phyloP scores from a whole-genome alignment of 35 echinoderm and acorn worm species.

The Lytechinus pictus region DNA sequence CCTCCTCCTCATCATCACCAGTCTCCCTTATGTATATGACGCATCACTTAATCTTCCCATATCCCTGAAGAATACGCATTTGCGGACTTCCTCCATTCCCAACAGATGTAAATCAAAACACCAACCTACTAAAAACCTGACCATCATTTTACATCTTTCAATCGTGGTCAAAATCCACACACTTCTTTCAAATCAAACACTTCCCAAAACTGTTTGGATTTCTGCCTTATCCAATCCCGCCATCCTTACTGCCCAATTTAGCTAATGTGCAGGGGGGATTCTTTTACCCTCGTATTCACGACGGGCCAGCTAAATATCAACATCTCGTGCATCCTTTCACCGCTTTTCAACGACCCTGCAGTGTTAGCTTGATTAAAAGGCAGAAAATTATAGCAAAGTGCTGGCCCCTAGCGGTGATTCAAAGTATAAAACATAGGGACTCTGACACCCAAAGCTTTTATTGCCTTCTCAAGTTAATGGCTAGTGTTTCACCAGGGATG shows the following conservation, averaged over 20 bases:
- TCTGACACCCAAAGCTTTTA: constrained; percentile 14
- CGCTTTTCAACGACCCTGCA: constrained; percentile 2
- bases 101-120: constrained; percentile 4
- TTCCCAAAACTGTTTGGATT: neutral
- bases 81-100: neutral
- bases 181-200: constrained; percentile 19
- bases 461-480: constrained; percentile 25
- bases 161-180: neutral
- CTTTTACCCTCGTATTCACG: neutral
- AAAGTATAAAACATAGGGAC: constrained; percentile 19
- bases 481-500: neutral
- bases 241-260: constrained; percentile 14
- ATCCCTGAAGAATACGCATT: neutral
- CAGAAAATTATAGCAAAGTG: constrained; percentile 46
- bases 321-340: neutral
- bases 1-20: neutral
- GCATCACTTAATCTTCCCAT: neutral
- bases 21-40: neutral
- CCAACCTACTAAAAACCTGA: neutral
- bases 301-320: constrained; percentile 10
- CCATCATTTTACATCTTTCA: neutral
- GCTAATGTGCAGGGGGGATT: constrained; percentile 10
- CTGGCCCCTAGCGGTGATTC: constrained; percentile 18
- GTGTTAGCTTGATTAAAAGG: constrained; percentile 42
- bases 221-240: neutral